phyloP scores from a whole-genome alignment of 2,797 vertebrate genomes.

The Capromys pilorides region DNA sequence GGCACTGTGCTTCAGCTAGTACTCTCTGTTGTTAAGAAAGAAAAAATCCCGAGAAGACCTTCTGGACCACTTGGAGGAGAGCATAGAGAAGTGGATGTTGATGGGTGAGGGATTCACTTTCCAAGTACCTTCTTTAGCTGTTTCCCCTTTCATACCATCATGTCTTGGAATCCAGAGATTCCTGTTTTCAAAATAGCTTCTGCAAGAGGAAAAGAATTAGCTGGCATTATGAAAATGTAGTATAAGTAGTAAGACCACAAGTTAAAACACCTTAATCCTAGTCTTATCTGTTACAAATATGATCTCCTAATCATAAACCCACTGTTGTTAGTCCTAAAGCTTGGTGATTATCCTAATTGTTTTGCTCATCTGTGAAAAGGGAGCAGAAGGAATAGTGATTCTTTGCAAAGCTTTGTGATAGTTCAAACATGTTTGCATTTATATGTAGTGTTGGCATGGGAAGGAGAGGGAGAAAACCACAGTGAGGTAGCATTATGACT shows the following conservation, averaged over 20 bases:
- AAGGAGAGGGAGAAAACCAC: not conserved
- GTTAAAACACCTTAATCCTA: not conserved
- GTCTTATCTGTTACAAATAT: not conserved
- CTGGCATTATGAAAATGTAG: not conserved
- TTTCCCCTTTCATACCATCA: not conserved
- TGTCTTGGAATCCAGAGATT: not conserved
- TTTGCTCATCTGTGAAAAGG: not conserved
- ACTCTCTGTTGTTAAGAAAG: not conserved
- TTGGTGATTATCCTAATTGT: not conserved
- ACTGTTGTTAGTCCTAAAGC: not conserved
- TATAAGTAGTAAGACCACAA: not conserved
- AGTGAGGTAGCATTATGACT: not conserved
- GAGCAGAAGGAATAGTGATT: not conserved
- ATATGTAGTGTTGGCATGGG: not conserved
- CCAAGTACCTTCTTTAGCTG: not conserved
- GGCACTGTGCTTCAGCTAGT: not conserved
- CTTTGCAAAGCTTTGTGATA: not conserved
- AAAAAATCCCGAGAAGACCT: not conserved
- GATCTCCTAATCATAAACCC: not conserved
- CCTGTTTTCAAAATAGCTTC: not conserved
- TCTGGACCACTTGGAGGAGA: not conserved
- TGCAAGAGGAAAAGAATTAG: not conserved
- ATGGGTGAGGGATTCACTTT: conserved; percentile 3
- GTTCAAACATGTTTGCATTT: not conserved
- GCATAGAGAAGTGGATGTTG: not conserved